Evolutionary conservation across 1,140 invertebrate genomes (phyloP).

Genomic region (Kradibia gibbosae): DNA sequence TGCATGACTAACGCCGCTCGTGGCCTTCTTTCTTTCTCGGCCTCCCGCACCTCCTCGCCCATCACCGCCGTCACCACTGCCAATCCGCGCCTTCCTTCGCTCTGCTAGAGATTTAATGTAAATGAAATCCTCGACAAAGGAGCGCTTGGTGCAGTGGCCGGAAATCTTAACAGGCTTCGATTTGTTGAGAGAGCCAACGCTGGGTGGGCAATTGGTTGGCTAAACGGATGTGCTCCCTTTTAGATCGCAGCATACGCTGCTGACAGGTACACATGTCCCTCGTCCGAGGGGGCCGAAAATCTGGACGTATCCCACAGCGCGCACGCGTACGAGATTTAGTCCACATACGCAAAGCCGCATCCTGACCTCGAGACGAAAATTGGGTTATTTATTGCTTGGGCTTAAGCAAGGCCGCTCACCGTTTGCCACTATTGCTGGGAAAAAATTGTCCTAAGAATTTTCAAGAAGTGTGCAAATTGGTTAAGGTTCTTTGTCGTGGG

Average conservation of each 20-base stretch:
- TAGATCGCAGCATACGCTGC: too few species aligned
- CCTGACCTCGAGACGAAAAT: too few species aligned
- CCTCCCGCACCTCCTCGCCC: neutral
- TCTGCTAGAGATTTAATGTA: neutral
- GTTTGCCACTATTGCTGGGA: too few species aligned
- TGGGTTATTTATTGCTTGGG: too few species aligned
- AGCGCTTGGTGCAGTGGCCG: neutral
- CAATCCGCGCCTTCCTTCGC: neutral
- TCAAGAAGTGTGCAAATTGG: neutral
- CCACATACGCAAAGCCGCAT: too few species aligned
- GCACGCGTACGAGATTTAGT: too few species aligned
- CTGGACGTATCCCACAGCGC: too few species aligned
- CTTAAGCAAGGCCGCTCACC: too few species aligned
- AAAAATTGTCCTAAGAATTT: too few species aligned
- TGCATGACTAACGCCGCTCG: slow-evolving; percentile 12
- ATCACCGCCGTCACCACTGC: neutral
- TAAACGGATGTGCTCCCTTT: neutral
- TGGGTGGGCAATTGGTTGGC: neutral
- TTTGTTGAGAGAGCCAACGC: neutral
- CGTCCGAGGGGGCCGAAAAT: too few species aligned
- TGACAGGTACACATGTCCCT: neutral
- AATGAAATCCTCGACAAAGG: neutral
- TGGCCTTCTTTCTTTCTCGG: too few species aligned
- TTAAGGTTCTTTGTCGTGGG: neutral
- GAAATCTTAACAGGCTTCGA: neutral